Conservation (phyloP, 2,113 vertebrate species). For the Sisor rabdophorus region DNA sequence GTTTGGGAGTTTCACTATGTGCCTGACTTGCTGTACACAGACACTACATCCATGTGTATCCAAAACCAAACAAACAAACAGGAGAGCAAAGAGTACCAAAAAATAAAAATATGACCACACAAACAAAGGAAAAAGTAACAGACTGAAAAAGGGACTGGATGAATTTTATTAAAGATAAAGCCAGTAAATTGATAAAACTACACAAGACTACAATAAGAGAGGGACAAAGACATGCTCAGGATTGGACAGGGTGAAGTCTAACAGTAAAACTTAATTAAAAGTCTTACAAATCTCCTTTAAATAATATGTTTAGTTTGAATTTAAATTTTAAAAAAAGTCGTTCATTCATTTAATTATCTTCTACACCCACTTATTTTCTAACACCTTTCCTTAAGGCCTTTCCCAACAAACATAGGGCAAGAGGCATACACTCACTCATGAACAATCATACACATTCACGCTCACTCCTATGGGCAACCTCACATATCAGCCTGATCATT, state of each 20-base stretch:
- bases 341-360: too few species aligned
- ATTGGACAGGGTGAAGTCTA: background rate
- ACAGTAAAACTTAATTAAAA: background rate
- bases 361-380: too few species aligned
- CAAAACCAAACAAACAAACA: constrained; percentile 60
- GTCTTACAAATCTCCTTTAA: background rate
- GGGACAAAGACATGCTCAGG: background rate
- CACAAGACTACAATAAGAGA: background rate
- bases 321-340: background rate
- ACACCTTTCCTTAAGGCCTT: too few species aligned
- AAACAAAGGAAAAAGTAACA: constrained; percentile 45
- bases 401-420: too few species aligned
- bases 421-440: too few species aligned
- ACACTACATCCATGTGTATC: constrained; percentile 74
- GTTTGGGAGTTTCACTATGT: constrained; percentile 81
- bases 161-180: background rate
- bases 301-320: background rate
- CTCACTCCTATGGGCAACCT: too few species aligned
- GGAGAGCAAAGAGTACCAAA: constrained; percentile 38
- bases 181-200: background rate
- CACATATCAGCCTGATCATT: background rate
- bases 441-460: too few species aligned
- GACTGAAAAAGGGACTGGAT: background rate
- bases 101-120: constrained; percentile 45
- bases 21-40: constrained; percentile 84